These are phyloP conservation scores for Nettapus auritus DNA, from an alignment of 2,113 vertebrate species.

Conservation along the genomic window DNA sequence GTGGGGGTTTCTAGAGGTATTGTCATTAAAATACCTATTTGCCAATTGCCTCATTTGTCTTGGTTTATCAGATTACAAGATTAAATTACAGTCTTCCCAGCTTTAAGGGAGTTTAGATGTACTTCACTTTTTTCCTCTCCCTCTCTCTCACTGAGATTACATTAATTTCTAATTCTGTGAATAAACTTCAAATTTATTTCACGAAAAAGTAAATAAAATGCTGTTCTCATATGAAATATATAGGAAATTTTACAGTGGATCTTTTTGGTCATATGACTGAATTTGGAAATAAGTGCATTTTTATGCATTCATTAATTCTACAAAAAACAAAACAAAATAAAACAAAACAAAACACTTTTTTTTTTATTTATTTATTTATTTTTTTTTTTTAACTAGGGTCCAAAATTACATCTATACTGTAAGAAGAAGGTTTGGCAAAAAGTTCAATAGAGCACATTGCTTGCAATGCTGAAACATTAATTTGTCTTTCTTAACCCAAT, in stretches of 20 bases:
- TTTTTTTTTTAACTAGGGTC: no score
- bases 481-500: neutral
- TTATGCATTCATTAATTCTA: neutral
- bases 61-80: conserved; percentile 75
- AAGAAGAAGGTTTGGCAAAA: neutral
- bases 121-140: neutral
- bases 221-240: neutral
- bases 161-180: conserved; percentile 14
- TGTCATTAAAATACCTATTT: conserved; percentile 68
- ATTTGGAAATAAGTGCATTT: neutral
- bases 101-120: conserved; percentile 38
- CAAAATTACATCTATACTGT: neutral
- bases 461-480: neutral
- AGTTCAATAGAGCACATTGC: neutral
- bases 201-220: neutral
- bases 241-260: neutral
- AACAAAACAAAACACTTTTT: no score
- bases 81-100: conserved; percentile 62
- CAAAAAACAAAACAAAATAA: neutral
- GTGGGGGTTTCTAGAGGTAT: conserved; percentile 51
- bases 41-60: conserved; percentile 73
- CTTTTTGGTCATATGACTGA: neutral
- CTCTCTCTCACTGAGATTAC: neutral
- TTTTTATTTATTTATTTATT: neutral
- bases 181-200: conserved; percentile 12